Evolutionary conservation across 1,140 invertebrate species (phyloP), one percentile per base, ranked within the genome.

Genomic region (Pseudomyrmex dendroicus): DNA sequence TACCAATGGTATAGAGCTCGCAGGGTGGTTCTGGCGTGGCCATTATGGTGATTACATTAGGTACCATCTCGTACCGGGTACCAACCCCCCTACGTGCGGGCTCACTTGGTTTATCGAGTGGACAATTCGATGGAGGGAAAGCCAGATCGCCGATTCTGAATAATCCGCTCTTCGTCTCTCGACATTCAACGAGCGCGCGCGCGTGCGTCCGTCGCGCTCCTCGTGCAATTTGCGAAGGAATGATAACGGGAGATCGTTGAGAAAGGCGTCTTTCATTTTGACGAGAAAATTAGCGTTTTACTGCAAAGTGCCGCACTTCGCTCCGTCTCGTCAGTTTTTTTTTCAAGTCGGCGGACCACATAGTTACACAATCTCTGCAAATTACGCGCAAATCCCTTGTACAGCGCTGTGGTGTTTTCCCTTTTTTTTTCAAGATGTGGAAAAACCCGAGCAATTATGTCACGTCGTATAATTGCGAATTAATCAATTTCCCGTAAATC

Each of bases 41-140:
- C 82, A 89, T 88, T 86, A 88, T 89, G 74, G 87, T 89, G 88
- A 89, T 89, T 89, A 85, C 84, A 89, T 89, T 89, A 89, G 87
- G 84, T 86, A 82, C 84, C 85, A 88, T 80, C 74, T 35, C 35
- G 86, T 82, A 20, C 48, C 20, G 44, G 61, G 67, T n/a, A n/a
- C n/a, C 59, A 88, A 80, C 77, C 73, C 66, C 66, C 48, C n/a
- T 17, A 48, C 68, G 70, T 57, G 73, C 76, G 62, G 73, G 62
- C 67, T 77, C 84, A 83, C 57, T 84, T 73, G 73, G 84, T 88
- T 89, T 83, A 73, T 83, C 78, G 62, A 86, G 73, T 77, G 86
- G 68, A 88, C 84, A 84, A 89, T 86, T 85, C 84, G 70, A 88
- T 62, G 68, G 25, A 78, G 35, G 35, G 67, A 61, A 80, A 85